A percentile compares a stretch with the other conserved stretches of the same genome.
Evolutionary conservation across 2,888 invertebrate genomes (phyloP).

Genomic region (Molorchus minor): DNA sequence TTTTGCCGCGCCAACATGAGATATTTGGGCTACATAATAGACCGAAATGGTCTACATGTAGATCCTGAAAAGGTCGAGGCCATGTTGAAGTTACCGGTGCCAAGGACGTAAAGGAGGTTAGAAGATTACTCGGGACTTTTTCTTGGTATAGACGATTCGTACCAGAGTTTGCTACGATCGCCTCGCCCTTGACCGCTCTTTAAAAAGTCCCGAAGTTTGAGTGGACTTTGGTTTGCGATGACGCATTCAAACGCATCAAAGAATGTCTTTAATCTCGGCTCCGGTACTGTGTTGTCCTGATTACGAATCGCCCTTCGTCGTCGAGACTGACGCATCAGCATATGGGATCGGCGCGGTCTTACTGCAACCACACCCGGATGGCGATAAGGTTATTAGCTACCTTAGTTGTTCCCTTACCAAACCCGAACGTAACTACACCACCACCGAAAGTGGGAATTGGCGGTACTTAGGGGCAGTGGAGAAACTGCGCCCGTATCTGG

Average conservation of each 20-base stretch:
- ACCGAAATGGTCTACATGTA: constrained; percentile 5
- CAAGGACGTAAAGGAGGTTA: constrained; percentile 30
- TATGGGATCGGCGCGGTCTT: constrained; percentile 35
- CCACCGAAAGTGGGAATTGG: too few species aligned
- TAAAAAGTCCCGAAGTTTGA: constrained; percentile 20
- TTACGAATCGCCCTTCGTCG: constrained; percentile 29
- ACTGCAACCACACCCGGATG: constrained; percentile 21
- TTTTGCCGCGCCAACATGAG: constrained; percentile 14
- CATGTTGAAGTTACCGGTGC: constrained; percentile 31
- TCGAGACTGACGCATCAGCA: constrained; percentile 37
- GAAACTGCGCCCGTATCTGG: too few species aligned
- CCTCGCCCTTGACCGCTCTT: constrained; percentile 35
- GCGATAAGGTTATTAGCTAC: too few species aligned
- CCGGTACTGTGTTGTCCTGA: constrained; percentile 37
- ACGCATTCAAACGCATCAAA: constrained; percentile 27
- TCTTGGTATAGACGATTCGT: background rate
- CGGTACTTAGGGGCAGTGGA: too few species aligned
- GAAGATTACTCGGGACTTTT: background rate
- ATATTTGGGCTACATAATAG: constrained; percentile 5
- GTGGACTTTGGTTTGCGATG: constrained; percentile 27
- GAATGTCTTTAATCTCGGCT: constrained; percentile 28
- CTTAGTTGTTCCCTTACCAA: too few species aligned
- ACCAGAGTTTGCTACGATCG: background rate
- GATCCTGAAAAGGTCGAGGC: constrained; percentile 7
- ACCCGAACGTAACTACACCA: too few species aligned